Conservation (phyloP, 2,113 vertebrate species). For the Nicator chloris region DNA sequence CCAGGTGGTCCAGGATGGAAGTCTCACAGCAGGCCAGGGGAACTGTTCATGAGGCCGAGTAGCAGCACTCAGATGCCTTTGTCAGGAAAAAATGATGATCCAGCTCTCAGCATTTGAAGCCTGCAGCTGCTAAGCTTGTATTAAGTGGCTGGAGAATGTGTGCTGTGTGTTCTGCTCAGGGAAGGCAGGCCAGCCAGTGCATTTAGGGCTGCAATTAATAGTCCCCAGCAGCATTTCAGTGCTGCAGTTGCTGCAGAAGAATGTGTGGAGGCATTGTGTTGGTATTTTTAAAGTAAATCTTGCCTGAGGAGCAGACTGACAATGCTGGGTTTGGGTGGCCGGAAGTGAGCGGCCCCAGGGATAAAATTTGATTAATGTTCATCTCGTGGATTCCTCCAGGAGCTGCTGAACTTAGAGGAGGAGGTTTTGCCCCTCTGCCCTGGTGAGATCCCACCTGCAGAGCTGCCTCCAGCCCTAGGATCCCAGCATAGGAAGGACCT, state of each 20-base stretch:
- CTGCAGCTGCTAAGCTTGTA: conserved; percentile 56
- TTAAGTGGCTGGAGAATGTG: conserved; percentile 44
- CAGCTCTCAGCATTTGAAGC: neutral
- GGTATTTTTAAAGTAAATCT: conserved; percentile 68
- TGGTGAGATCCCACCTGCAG: neutral
- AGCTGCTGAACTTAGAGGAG: neutral
- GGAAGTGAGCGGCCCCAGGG: neutral
- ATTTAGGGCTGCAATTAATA: neutral
- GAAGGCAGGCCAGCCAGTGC: neutral
- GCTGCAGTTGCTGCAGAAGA: conserved; percentile 30
- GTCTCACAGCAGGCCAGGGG: neutral
- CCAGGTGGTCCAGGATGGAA: neutral
- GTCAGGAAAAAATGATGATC: neutral
- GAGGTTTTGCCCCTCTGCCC: neutral
- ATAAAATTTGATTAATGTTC: neutral
- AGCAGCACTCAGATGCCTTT: neutral
- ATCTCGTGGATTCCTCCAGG: neutral
- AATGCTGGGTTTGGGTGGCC: neutral
- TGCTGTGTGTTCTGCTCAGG: neutral
- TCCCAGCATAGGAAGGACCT: neutral
- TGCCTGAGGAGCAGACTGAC: conserved; percentile 5
- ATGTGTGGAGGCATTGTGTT: conserved; percentile 51
- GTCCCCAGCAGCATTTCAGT: neutral
- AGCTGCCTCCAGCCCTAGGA: neutral
- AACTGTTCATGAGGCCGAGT: neutral